These are phyloP conservation scores for Dolichallabes microphthalmus DNA, from an alignment of 2,113 vertebrate species.

Conservation along the genomic window DNA sequence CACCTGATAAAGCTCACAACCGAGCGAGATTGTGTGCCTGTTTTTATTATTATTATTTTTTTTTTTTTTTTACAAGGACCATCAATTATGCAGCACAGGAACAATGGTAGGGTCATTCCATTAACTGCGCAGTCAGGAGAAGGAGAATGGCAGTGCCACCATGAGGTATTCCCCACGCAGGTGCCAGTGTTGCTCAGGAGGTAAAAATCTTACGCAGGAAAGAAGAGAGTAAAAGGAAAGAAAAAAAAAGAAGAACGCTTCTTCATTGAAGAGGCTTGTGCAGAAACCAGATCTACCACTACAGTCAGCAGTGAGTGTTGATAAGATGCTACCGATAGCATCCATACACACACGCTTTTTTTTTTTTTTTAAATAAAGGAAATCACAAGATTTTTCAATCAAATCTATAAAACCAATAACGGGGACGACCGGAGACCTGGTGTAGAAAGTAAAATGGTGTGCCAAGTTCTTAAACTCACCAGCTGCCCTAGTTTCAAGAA, in stretches of 20 bases:
- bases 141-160: conserved; percentile 63
- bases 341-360: not conserved
- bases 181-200: conserved; percentile 61
- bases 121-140: conserved; percentile 63
- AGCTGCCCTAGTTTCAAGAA: not conserved
- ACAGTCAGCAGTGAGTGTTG: not conserved
- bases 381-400: not conserved
- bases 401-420: not conserved
- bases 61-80: conserved; percentile 43
- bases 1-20: not conserved
- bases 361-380: not conserved
- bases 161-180: conserved; percentile 67
- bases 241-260: too few relatives aligned
- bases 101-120: conserved; percentile 60
- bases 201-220: conserved; percentile 65
- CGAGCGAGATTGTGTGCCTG: conserved; percentile 50
- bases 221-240: conserved; percentile 50
- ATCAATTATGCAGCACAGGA: conserved; percentile 73
- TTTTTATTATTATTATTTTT: too few relatives aligned
- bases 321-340: conserved; percentile 3
- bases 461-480: not conserved
- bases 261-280: conserved; percentile 47
- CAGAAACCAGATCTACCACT: conserved; percentile 32
- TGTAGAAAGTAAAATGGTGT: not conserved
- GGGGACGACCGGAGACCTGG: not conserved